These are phyloP conservation scores for Idaea biselata DNA, from an alignment of 2,888 invertebrate genomes.

Conservation along the genomic window DNA sequence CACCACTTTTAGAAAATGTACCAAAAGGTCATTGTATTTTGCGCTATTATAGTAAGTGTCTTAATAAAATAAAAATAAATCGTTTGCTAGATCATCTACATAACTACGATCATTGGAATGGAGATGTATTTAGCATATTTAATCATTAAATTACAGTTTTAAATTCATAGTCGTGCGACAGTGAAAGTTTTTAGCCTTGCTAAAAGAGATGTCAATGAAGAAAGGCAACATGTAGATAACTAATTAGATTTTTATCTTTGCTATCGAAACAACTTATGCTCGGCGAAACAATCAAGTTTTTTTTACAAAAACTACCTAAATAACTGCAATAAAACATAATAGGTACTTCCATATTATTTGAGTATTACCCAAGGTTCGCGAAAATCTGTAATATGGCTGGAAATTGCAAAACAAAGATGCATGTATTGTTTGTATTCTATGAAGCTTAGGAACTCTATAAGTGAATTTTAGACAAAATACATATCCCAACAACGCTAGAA, in stretches of 20 bases:
- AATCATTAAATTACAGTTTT: not conserved
- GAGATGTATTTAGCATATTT: not conserved
- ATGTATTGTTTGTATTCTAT: not conserved
- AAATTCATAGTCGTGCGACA: slow-evolving; percentile 23
- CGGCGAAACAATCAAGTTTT: too few relatives aligned
- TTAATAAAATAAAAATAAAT: not conserved
- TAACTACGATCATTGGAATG: not conserved
- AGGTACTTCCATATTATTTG: too few relatives aligned
- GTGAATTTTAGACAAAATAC: not conserved
- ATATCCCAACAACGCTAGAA: not conserved
- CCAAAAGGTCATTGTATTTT: not conserved
- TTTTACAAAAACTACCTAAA: too few relatives aligned
- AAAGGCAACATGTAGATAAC: slow-evolving; percentile 17
- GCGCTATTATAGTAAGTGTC: not conserved
- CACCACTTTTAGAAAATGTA: not conserved
- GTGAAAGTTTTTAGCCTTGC: slow-evolving; percentile 66
- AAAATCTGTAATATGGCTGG: too few relatives aligned
- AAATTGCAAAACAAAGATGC: not conserved
- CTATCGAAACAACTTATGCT: not conserved
- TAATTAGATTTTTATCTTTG: slow-evolving; percentile 3
- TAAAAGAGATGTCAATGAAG: slow-evolving; percentile 35
- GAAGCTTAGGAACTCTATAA: not conserved
- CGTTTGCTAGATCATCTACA: not conserved
- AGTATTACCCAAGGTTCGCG: too few relatives aligned
- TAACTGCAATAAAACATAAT: too few relatives aligned